Base-by-base conservation (phyloP, 1,140 invertebrate genomes). In the Platyura marginata region DNA sequence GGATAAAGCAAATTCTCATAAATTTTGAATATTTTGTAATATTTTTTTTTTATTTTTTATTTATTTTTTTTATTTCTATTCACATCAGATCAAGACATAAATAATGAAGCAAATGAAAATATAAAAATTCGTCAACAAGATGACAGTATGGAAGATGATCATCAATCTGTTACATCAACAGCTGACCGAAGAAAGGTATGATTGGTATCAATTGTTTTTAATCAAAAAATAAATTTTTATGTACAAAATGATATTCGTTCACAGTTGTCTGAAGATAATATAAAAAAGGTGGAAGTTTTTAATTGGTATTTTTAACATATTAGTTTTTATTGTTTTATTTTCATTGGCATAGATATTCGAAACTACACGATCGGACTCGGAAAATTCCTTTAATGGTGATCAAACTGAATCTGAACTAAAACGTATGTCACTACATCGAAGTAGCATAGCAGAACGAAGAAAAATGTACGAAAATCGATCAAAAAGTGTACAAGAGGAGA, bases 371-470 rank as follows among this genome's bases (percentile, higher is more conserved):
- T 38, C 16, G 6, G 36, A 38, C 16, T 38, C 36, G 5, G 36
- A 38, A 38, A 38, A 6, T 38, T 5, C 36, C 16, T 18, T 10
- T 18, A n/a, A 38, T 38, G 36, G 18, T 18, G 59, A 61, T 46
- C 54, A 57, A 6, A 49, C 54, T 9, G 59, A 61, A 49, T 52
- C 54, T 9, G 58, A 68, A 53, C 41, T 61, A 21, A 47, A 49
- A 11, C 42, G 65, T 29, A 54, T 60, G 13, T 61, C 65, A 8
- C 34, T 65, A 1, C 74, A 78, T 49, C 63, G 75, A 29, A 72
- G 67, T 46, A 83, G 80, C 8, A 84, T 88, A 48, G 81, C 82
- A 2, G 82, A 86, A 44, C 65, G 81, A 8, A 66, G 81, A 3
- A 72, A 78, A 45, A 64, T 83, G 49, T 86, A 86, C 54, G 81